Conservation (phyloP, 35 echinoderm and acorn worm species). For the Acanthaster planci region DNA sequence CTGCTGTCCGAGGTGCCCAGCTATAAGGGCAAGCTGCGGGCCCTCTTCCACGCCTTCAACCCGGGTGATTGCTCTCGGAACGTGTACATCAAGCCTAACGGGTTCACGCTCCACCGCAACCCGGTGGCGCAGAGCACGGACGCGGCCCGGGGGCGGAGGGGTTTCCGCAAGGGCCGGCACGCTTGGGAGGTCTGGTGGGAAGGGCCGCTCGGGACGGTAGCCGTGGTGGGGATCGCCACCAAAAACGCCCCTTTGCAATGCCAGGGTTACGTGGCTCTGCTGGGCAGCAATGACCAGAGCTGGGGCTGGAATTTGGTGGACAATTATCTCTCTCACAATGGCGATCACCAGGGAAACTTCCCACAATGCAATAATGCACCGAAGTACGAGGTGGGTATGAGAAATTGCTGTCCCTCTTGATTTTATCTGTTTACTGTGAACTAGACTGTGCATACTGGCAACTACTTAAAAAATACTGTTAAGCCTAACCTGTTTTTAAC, state of each 20-base stretch:
- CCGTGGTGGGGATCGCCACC: constrained; percentile 95
- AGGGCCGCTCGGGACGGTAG: constrained; percentile 95
- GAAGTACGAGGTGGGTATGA: constrained; percentile 93
- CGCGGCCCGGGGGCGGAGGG: constrained; percentile 83
- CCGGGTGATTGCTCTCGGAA: constrained; percentile 92
- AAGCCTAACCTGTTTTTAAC: no score
- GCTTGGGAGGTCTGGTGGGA: constrained; percentile 99
- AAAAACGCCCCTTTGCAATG: constrained; percentile 92
- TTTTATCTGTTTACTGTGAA: not conserved
- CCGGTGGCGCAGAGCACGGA: constrained; percentile 99
- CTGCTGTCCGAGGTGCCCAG: constrained; percentile 85
- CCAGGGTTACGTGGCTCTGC: constrained; percentile 86
- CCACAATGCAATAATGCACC: constrained; percentile 99
- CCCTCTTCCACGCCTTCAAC: constrained; percentile 93
- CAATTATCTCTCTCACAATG: constrained; percentile 96
- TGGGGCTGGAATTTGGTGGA: constrained; percentile 99
- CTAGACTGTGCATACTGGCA: no score
- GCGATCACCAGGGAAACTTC: constrained; percentile 90
- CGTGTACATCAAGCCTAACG: constrained; percentile 92
- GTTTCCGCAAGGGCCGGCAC: constrained; percentile 86
- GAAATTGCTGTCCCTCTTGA: not conserved
- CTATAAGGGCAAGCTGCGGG: constrained; percentile 89
- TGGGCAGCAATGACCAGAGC: constrained; percentile 96
- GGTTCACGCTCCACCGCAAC: constrained; percentile 92
- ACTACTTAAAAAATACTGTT: no score